Evolutionary conservation across 2,888 invertebrate genomes (phyloP), one percentile per base, ranked within the genome.

Genomic region (Cancer borealis): DNA sequence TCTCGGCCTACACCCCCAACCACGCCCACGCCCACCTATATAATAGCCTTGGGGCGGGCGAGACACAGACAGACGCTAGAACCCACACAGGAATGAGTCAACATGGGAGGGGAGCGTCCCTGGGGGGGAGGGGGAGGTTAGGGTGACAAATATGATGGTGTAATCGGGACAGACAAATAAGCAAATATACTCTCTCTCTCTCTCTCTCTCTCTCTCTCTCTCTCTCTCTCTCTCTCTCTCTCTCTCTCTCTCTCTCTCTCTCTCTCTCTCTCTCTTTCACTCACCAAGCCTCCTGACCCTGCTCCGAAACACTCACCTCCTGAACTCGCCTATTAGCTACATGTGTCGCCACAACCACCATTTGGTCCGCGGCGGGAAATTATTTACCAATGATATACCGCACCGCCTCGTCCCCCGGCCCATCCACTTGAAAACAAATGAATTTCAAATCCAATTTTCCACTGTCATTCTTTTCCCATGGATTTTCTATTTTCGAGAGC

Each of bases 361-460:
- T 93, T 93, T 90, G 79, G 90, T 79, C 88, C 93, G 47, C 49
- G 8, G 89, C 90, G 89, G 93, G 93, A 93, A 93, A 93, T 93
- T 93, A 93, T 93, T 93, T 93, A 90, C 93, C 93, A 90, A 93
- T 93, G 93, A 93, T 93, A 73, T 93, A 93, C 93, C 93, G 79
- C 89, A 49, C 90, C 73, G 79, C 93, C 60, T 90, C 90, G 93
- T 93, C 93, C 89, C 93, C 93, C 89, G 89, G 90, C 93, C 93
- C 93, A 93, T 93, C 93, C 93, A 93, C 93, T 93, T 93, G 93
- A 93, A 93, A 93, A 93, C 93, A 93, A 93, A 93, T 93, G 93
- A 93, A 93, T 93, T 93, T 93, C 93, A 93, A 93, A 93, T 93
- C 93, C 93, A 93, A 93, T 93, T 93, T 93, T 93, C 93, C 93